phyloP scores from a whole-genome alignment of 2,888 invertebrate genomes.

The Piscicola geometra region DNA sequence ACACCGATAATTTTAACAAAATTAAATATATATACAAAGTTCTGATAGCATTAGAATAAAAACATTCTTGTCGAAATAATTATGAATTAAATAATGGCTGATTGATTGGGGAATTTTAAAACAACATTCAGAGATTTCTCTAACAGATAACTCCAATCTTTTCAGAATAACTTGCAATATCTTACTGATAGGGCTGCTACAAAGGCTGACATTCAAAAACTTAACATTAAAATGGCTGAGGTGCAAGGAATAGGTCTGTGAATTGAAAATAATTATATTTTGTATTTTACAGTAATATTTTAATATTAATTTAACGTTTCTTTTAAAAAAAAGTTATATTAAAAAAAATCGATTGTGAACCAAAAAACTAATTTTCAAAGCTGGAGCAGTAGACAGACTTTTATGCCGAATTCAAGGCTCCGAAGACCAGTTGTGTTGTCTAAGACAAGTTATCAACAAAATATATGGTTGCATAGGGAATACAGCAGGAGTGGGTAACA shows the following conservation, averaged over 20 bases:
- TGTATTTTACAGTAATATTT: not conserved
- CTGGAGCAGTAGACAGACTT: slow-evolving; percentile 32
- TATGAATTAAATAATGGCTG: no score
- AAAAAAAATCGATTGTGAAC: not conserved
- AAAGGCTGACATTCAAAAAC: slow-evolving; percentile 32
- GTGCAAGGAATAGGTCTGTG: slow-evolving; percentile 30
- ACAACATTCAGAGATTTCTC: no score
- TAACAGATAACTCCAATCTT: no score
- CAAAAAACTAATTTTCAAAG: not conserved
- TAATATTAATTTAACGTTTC: not conserved
- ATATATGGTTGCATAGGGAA: slow-evolving; percentile 26
- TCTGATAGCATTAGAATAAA: no score
- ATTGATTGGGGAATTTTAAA: no score
- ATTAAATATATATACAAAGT: no score
- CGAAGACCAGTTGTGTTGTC: slow-evolving; percentile 35
- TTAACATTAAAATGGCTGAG: slow-evolving; percentile 33
- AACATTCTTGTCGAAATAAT: no score
- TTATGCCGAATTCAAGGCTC: slow-evolving; percentile 34
- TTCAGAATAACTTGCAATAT: slow-evolving; percentile 32
- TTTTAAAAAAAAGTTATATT: not conserved
- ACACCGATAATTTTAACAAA: no score
- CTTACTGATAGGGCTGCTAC: slow-evolving; percentile 32
- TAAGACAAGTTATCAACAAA: slow-evolving; percentile 33
- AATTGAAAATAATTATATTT: no score
- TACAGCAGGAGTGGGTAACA: slow-evolving; percentile 3